Evolutionary conservation across 2,888 invertebrate genomes (phyloP), one percentile per base, ranked within the genome.

Genomic region (Lissonota sp.): DNA sequence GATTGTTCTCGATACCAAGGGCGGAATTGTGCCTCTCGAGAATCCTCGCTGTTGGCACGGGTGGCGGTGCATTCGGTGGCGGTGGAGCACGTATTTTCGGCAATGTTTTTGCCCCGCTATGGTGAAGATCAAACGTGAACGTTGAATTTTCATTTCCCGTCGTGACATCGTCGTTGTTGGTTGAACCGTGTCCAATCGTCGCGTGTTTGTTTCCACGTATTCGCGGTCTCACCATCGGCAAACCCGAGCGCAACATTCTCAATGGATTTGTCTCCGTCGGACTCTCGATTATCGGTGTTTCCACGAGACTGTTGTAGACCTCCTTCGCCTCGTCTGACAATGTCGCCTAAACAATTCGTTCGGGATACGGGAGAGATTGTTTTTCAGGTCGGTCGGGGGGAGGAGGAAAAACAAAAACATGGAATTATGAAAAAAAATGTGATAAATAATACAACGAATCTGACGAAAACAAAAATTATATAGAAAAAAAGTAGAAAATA

Each of bases 221-320:
- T 82, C 94, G 92, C 0, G 94, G 93, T 70, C 94, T 93, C 10
- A 95, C 94, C 10, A 94, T 92, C 0, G 95, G 94, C 57, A 94
- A 88, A 0, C 95, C 94, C 7, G 94, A 94, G 51, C 95, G 93
- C 72, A 96, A 92, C 94, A 96, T 95, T 84, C 95, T 93, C 85
- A 96, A 92, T 0, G 96, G 96, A 91, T 96, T 96, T 37, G 92
- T 90, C 37, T 92, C 92, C 2, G 90, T 80, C 75, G 92, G 77
- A 7, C 84, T 88, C 85, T 92, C 92, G 69, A 90, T 85, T 87
- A 88, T 79, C 5, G 93, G 93, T 85, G 93, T 93, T 90, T 98
- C 98, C 72, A 99, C 98, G 69, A 99, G 94, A 87, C 97, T 96
- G 89, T 97, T 97, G 93, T 99, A 99, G 0, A 98, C 99, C 89